Percentiles rank a stretch among this genome's conserved stretches.
Evolutionary conservation across 2,797 vertebrate genomes (phyloP).

Genomic region (Numenius phaeopus): DNA sequence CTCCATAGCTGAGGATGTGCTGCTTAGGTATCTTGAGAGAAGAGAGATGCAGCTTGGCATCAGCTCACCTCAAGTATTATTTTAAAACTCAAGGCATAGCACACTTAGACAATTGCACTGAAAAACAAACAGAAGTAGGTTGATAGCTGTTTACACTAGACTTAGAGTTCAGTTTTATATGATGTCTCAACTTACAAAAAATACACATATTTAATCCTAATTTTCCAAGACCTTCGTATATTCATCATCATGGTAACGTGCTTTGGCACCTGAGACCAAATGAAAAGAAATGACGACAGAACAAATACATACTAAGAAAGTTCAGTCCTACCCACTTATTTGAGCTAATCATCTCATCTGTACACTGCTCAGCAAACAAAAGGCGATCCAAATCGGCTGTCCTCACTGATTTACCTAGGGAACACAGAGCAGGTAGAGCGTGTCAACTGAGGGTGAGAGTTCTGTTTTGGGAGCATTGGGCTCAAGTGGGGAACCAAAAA

Average conservation of each 20-base stretch:
- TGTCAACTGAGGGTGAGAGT: neutral
- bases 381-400: neutral
- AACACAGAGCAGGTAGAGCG: neutral
- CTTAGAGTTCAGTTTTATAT: slow-evolving; percentile 62
- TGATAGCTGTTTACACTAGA: slow-evolving; percentile 74
- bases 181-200: slow-evolving; percentile 75
- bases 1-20: neutral
- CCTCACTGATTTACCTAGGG: slow-evolving; percentile 9
- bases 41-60: neutral
- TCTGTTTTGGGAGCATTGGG: neutral
- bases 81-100: slow-evolving; percentile 58
- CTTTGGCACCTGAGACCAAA: slow-evolving; percentile 30
- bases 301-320: slow-evolving; percentile 16
- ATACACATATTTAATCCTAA: slow-evolving; percentile 36
- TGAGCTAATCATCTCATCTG: slow-evolving; percentile 28
- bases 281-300: slow-evolving; percentile 47
- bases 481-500: neutral
- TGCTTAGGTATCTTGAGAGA: neutral
- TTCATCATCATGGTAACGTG: slow-evolving; percentile 10
- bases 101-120: slow-evolving; percentile 63
- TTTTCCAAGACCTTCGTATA: slow-evolving; percentile 48
- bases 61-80: slow-evolving; percentile 29
- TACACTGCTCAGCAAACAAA: slow-evolving; percentile 65
- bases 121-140: slow-evolving; percentile 79
- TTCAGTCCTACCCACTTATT: slow-evolving; percentile 54